Conservation (phyloP, 2,888 invertebrate genomes). For the Serrognathus titanus region DNA sequence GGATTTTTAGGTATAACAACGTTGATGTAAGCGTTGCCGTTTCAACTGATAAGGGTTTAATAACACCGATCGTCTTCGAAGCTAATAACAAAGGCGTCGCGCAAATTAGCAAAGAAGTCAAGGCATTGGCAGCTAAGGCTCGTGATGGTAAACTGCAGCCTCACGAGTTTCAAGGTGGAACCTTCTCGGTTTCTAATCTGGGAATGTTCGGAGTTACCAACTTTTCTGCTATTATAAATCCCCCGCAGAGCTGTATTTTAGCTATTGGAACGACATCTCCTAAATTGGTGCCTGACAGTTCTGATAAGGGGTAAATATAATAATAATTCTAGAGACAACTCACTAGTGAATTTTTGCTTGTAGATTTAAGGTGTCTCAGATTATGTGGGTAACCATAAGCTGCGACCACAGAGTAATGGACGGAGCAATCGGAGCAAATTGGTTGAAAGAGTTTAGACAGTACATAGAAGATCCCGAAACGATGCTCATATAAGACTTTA, state of each 20-base stretch:
- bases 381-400: slow-evolving; percentile 88
- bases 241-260: slow-evolving; percentile 91
- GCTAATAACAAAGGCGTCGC: slow-evolving; percentile 88
- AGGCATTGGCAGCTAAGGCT: slow-evolving; percentile 79
- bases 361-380: slow-evolving; percentile 71
- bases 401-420: slow-evolving; percentile 98
- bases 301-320: slow-evolving; percentile 69
- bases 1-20: slow-evolving; percentile 64
- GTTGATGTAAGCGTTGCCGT: slow-evolving; percentile 98
- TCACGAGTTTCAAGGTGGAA: slow-evolving; percentile 95
- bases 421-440: slow-evolving; percentile 96
- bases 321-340: not conserved
- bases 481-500: slow-evolving; percentile 76
- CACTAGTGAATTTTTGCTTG: slow-evolving; percentile 19
- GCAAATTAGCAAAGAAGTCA: slow-evolving; percentile 77
- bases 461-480: slow-evolving; percentile 89
- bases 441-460: slow-evolving; percentile 86
- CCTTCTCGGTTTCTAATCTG: slow-evolving; percentile 90
- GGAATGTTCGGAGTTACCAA: slow-evolving; percentile 90
- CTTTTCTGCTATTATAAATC: slow-evolving; percentile 93
- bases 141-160: slow-evolving; percentile 86
- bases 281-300: slow-evolving; percentile 69
- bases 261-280: slow-evolving; percentile 83
- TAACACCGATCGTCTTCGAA: slow-evolving; percentile 92
- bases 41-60: slow-evolving; percentile 89